Conservation (phyloP, 1,140 invertebrate species). For the Eueides isabella region DNA sequence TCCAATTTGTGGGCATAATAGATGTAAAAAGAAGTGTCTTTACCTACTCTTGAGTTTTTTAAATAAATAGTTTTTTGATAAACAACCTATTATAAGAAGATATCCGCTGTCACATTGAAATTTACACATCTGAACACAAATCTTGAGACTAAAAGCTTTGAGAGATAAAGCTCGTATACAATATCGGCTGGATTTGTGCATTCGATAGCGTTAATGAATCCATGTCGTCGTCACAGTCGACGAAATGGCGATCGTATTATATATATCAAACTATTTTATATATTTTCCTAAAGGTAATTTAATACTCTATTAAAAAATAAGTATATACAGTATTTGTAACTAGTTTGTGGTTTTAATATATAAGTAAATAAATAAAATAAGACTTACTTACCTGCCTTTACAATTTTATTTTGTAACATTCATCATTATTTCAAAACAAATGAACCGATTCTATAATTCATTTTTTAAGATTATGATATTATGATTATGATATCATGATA, state of each 20-base stretch:
- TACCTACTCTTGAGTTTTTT: not conserved
- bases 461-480: too few relatives aligned
- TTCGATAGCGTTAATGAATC: slow-evolving; percentile 77
- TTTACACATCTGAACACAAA: slow-evolving; percentile 60
- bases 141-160: slow-evolving; percentile 71
- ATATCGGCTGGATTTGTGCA: slow-evolving; percentile 51
- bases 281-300: too few relatives aligned
- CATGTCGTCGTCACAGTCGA: slow-evolving; percentile 71
- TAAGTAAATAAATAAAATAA: too few relatives aligned
- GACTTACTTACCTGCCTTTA: too few relatives aligned
- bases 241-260: slow-evolving; percentile 47
- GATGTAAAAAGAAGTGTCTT: not conserved
- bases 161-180: slow-evolving; percentile 67
- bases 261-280: not conserved
- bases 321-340: too few relatives aligned
- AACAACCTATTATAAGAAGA: slow-evolving; percentile 49
- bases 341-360: too few relatives aligned
- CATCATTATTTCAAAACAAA: too few relatives aligned
- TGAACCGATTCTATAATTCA: too few relatives aligned
- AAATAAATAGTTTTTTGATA: slow-evolving; percentile 39
- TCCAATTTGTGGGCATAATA: not conserved
- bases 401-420: too few relatives aligned
- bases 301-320: too few relatives aligned
- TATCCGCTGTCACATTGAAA: slow-evolving; percentile 55
- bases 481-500: too few relatives aligned